A percentile compares a stretch with the other conserved stretches of the same genome.
phyloP scores from a whole-genome alignment of 2,797 vertebrate genomes.

The Spheniscus humboldti region DNA sequence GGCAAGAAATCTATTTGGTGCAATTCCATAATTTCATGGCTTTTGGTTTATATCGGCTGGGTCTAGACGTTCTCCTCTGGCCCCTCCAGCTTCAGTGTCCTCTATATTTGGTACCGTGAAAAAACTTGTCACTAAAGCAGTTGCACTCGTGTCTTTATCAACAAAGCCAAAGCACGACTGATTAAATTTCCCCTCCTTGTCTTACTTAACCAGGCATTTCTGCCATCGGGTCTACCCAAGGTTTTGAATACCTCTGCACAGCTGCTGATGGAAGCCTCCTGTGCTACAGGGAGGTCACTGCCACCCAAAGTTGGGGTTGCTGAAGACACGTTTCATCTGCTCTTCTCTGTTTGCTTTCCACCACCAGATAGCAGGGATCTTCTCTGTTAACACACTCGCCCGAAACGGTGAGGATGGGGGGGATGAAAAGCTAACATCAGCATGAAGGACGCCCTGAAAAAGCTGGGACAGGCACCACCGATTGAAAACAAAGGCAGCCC shows the following conservation, averaged over 20 bases:
- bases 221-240: neutral
- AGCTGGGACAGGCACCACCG: neutral
- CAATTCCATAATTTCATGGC: neutral
- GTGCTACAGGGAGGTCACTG: neutral
- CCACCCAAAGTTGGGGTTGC: neutral
- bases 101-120: neutral
- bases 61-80: neutral
- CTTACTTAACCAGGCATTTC: neutral
- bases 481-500: neutral
- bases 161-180: neutral
- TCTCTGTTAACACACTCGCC: neutral
- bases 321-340: neutral
- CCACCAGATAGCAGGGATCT: neutral
- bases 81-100: neutral
- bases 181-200: neutral
- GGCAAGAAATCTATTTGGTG: neutral
- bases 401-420: fast-evolving
- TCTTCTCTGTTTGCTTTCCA: neutral
- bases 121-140: neutral
- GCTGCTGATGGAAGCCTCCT: neutral
- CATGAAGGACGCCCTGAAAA: neutral
- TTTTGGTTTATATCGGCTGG: neutral
- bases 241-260: neutral
- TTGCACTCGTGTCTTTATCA: neutral
- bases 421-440: neutral